phyloP scores from a whole-genome alignment of 1,140 invertebrate genomes.

The Neotoxoptera formosana region DNA sequence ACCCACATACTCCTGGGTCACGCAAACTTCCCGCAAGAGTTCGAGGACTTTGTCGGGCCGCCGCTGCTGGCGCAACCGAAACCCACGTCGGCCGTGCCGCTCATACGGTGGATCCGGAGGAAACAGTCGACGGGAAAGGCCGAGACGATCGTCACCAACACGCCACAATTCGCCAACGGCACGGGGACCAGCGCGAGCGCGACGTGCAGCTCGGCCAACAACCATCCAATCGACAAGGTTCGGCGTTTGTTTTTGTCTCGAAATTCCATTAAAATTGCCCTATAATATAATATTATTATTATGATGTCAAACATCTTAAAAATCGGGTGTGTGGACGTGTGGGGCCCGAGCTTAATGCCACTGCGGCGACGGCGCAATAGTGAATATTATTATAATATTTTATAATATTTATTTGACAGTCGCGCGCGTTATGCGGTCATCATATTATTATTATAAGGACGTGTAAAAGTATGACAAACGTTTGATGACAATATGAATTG shows the following conservation, averaged over 20 bases:
- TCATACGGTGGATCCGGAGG: conserved; percentile 39
- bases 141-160: conserved; percentile 5
- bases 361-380: neutral
- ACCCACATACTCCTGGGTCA: conserved; percentile 48
- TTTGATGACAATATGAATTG: neutral
- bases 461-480: neutral
- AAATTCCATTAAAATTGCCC: too few relatives aligned
- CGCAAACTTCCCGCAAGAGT: conserved; percentile 48
- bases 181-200: neutral
- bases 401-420: neutral
- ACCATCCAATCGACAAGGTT: conserved; percentile 27
- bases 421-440: neutral
- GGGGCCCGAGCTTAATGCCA: neutral
- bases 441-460: neutral
- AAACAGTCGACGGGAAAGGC: conserved; percentile 36
- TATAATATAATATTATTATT: too few relatives aligned
- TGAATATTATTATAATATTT: neutral
- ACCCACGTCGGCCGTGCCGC: conserved; percentile 23
- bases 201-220: neutral
- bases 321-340: neutral
- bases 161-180: neutral
- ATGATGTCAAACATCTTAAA: neutral
- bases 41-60: conserved; percentile 44
- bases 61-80: conserved; percentile 31
- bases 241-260: neutral